Evolutionary conservation across 2,113 vertebrate species (phyloP), one percentile per base, ranked within the genome.

Genomic region (Pogonocichla stellata): DNA sequence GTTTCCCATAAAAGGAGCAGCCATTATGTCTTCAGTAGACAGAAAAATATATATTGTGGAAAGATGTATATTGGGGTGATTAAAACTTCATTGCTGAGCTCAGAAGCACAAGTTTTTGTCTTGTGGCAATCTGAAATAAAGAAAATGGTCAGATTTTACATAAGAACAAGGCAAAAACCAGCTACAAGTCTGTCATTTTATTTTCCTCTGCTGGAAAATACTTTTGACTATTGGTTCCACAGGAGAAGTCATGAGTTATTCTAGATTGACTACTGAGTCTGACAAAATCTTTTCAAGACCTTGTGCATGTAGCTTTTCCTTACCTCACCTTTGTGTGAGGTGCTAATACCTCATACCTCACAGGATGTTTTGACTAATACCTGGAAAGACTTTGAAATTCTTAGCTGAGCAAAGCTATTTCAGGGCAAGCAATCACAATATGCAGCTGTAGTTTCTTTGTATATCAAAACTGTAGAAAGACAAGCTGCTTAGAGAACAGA

Each of bases 1-100:
- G 98, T 98, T 99, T 99, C 98, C 98, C 98, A 99, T 99, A 98
- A 98, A 98, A 98, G 97, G 82, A 97, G 97, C 81, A 98, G 98
- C 98, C 98, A 96, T 96, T 97, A 97, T 95, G 98, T 98, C 98
- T 97, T 97, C 74, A 78, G 98, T 94, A 98, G 98, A 98, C 98
- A 97, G 98, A 96, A 97, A 97, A 98, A 97, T 98, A 96, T 95
- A 98, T 92, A 95, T 95, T 67, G 71, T 95, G 90, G 95, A 95
- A 97, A 90, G 80, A 97, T 97, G 98, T 95, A 91, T 96, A 97
- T 97, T 96, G 89, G 94, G 84, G 97, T 96, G 97, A 97, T 97
- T 98, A 96, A 98, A 97, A 94, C 90, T 97, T 96, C 96, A 97
- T 95, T 91, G 96, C 95, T 94, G 88, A 95, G 82, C 93, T 96